A percentile compares a stretch with the other conserved stretches of the same genome.
These are phyloP conservation scores for Plecotus auritus DNA, from an alignment of 2,113 vertebrate genomes.

Conservation along the genomic window DNA sequence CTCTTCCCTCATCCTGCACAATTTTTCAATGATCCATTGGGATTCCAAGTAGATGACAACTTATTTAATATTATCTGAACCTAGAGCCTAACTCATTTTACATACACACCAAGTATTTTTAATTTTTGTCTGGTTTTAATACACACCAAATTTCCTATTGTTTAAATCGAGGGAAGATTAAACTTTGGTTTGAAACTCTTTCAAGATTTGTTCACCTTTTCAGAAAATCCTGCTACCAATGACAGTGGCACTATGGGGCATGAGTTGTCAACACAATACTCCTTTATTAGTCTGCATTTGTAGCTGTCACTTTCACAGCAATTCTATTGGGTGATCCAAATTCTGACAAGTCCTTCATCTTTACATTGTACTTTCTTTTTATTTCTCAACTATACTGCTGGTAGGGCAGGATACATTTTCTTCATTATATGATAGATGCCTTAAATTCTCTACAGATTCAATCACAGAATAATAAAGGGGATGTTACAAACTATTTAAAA, in stretches of 20 bases:
- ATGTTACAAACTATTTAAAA: background rate
- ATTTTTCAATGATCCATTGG: background rate
- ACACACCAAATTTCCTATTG: background rate
- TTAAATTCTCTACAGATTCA: background rate
- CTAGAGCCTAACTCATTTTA: background rate
- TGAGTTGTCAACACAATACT: background rate
- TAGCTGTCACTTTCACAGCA: background rate
- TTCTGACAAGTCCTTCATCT: background rate
- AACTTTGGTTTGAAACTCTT: constrained; percentile 38
- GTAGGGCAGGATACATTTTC: background rate
- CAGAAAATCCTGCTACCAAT: background rate
- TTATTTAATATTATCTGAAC: background rate
- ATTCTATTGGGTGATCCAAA: background rate
- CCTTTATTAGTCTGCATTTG: background rate
- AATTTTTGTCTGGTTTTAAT: background rate
- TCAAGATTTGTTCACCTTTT: constrained; percentile 11
- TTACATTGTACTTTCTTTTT: background rate
- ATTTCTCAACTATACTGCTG: background rate
- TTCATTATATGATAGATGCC: background rate
- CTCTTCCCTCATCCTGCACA: background rate
- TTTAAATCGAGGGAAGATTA: background rate
- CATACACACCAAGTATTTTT: background rate
- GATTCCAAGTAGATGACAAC: background rate
- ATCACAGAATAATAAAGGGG: background rate
- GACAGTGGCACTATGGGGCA: background rate